Evolutionary conservation across 2,113 vertebrate species (phyloP), one percentile per base, ranked within the genome.

Genomic region (Chiloscyllium plagiosum): DNA sequence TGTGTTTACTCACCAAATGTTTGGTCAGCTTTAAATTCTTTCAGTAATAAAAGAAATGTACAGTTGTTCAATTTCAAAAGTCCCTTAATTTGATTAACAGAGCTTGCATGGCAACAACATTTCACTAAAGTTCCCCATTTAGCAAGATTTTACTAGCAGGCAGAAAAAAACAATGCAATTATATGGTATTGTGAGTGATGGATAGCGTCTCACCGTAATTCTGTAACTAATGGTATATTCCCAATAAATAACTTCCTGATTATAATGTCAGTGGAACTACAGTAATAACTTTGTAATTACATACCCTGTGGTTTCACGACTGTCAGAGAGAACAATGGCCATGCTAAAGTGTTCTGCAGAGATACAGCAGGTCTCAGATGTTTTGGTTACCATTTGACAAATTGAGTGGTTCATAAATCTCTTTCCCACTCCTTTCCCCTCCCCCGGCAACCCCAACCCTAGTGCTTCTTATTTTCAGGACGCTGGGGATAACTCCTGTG

Each of bases 231-330:
- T n/a, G 19, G 89, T 66, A 22, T 66, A 66, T 33, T 37, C 66
- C 61, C 89, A 93, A 68, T 93, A 93, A 93, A 93, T 93, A 93
- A 93, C 89, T 93, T 93, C 33, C 89, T 66, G 61, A 93, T 93
- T 93, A 37, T 66, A 66, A 68, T 93, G 89, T 93, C 89, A 93
- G 89, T 93, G 61, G 61, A 66, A 37, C 89, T 22, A 93, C 61
- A 65, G 61, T 66, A 93, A 93, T 93, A 93, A 66, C 61, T 93
- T 93, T 93, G 89, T 68, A 93, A 93, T 93, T 93, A 93, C 89
- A 93, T 66, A 93, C 61, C 89, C 89, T 66, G 89, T 93, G 89
- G 89, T 93, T 93, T 93, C n/a, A 66, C 37, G 61, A 93, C n/a
- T 68, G 89, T 66, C 89, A 66, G 22, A 22, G 56, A 92, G 89